Evolutionary conservation across 2,888 invertebrate genomes (phyloP), one percentile per base, ranked within the genome.

Genomic region (Danaus chrysippus): DNA sequence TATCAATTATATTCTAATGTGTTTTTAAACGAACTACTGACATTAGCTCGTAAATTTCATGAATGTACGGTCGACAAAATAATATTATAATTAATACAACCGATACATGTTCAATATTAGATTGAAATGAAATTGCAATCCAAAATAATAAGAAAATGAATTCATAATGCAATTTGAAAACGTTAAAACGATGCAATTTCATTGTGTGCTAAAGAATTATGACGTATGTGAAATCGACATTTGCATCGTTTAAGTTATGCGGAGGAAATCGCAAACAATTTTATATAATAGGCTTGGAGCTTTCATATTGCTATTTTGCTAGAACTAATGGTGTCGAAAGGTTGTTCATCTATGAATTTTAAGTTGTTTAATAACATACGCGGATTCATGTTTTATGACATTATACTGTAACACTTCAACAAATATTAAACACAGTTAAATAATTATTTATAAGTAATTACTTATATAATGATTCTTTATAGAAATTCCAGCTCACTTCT

Each of bases 181-280:
- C 61, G 82, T 82, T 81, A 86, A 86, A 83, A 81, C 82, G 84
- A 75, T 83, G 87, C 89, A 87, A 87, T 88, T 90, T 86, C 81
- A 87, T 90, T 90, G 90, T 90, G 81, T 88, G 81, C 82, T 70
- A 70, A 88, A 83, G 88, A 88, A 90, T 90, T 90, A 90, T 90
- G 89, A 89, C 80, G 88, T 87, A 89, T 87, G 84, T 81, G 83
- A 84, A 88, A 88, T 88, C 78, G 83, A 79, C 86, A 87, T 89
- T 89, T 84, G 89, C 84, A 87, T 82, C 88, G 88, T 88, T 89
- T 90, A 88, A 81, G 82, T 80, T 81, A 81, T 84, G 83, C 77
- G 72, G 74, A 76, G 86, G 84, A 89, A 90, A 90, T 90, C 90
- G 89, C 83, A 78, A 80, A 83, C 88, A 84, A 88, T 90, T 90